phyloP scores from a whole-genome alignment of 1,140 invertebrate species.

The Procambarus virginalis region DNA sequence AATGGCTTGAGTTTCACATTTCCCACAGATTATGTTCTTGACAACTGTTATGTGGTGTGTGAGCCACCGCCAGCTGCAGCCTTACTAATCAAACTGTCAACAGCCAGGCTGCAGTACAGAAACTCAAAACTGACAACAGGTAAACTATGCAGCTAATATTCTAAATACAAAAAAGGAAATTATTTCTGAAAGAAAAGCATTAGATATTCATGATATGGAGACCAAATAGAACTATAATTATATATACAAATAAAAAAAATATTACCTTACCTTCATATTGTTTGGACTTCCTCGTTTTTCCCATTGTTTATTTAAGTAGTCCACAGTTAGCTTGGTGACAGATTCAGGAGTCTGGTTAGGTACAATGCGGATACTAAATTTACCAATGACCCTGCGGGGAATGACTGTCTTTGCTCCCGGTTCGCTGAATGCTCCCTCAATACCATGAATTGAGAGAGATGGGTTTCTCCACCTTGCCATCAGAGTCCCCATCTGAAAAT shows the following conservation, averaged over 20 bases:
- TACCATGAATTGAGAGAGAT: slow-evolving; percentile 92
- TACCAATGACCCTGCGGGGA: slow-evolving; percentile 91
- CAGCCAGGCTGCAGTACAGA: too few relatives aligned
- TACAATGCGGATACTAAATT: slow-evolving; percentile 96
- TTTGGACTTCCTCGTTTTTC: slow-evolving; percentile 87
- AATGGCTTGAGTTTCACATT: too few relatives aligned
- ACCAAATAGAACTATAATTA: neutral
- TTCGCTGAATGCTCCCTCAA: slow-evolving; percentile 94
- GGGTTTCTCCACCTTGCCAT: slow-evolving; percentile 95
- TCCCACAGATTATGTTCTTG: too few relatives aligned
- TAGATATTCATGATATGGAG: too few relatives aligned
- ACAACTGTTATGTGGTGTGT: too few relatives aligned
- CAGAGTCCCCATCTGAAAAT: slow-evolving; percentile 78
- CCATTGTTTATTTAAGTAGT: slow-evolving; percentile 83
- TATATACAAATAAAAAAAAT: slow-evolving; percentile 27
- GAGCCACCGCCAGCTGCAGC: too few relatives aligned
- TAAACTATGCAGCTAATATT: too few relatives aligned
- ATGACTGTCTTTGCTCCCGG: slow-evolving; percentile 96
- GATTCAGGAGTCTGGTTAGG: slow-evolving; percentile 90
- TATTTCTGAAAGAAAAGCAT: neutral
- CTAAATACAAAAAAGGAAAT: too few relatives aligned
- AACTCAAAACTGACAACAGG: too few relatives aligned
- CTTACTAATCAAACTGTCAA: too few relatives aligned
- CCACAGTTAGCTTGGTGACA: slow-evolving; percentile 83
- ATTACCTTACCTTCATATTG: slow-evolving; percentile 83